phyloP scores from a whole-genome alignment of 2,797 vertebrate species.

The Phyllotis vaccarum region DNA sequence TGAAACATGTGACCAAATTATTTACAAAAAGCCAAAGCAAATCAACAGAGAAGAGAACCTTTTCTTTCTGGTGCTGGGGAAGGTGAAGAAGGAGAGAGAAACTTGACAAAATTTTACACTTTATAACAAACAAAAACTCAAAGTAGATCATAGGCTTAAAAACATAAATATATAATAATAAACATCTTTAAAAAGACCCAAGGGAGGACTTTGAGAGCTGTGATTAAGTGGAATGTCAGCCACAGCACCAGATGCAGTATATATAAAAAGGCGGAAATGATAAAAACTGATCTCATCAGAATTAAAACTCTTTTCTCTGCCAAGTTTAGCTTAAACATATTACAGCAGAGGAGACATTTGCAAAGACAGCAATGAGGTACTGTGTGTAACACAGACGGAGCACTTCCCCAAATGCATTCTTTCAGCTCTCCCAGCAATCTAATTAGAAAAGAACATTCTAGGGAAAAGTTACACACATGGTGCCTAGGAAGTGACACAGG shows the following conservation, averaged over 20 bases:
- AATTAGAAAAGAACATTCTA: conserved; percentile 24
- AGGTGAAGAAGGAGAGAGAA: not conserved
- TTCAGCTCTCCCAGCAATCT: not conserved
- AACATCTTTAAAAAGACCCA: not conserved
- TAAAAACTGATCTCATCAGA: not conserved
- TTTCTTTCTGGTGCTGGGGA: too few species aligned
- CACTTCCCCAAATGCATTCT: not conserved
- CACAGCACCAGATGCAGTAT: not conserved
- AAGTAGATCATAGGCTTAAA: not conserved
- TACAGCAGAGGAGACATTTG: not conserved
- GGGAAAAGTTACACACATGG: not conserved
- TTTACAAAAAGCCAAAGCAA: not conserved
- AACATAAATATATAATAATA: not conserved
- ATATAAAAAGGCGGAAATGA: not conserved
- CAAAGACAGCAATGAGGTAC: not conserved
- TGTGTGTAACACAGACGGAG: not conserved
- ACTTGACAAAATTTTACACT: not conserved
- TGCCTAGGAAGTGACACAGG: not conserved
- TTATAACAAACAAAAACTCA: not conserved
- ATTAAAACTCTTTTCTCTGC: not conserved
- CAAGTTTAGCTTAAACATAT: not conserved
- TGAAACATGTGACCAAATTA: not conserved
- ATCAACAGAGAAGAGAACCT: not conserved
- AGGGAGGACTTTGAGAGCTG: not conserved
- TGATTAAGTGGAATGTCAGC: not conserved